Base-by-base conservation (phyloP, 1,140 invertebrate species). In the Oryctes rhinoceros region DNA sequence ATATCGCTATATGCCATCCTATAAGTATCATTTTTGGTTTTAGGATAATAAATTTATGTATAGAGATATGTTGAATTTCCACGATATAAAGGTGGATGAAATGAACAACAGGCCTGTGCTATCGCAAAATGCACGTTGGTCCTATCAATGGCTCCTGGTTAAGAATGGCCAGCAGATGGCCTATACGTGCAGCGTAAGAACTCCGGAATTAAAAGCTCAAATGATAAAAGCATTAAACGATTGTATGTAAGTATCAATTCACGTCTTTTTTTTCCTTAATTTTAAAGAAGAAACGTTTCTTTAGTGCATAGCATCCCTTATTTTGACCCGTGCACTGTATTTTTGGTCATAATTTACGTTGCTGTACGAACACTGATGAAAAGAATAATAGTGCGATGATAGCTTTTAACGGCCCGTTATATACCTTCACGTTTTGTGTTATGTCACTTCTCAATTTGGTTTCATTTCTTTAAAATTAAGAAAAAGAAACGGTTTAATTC, bases 221-320 rank as follows among this genome's bases (percentile, higher is more conserved):
- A 98, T 97, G 96, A 94, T 98, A 18, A 96, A 96, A 85, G 96
- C 96, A 6, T 93, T 99, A 35, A 92, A 93, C 76, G 95, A 98
- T 85, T 97, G 97, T 59, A 92, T 98, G 95, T 97, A 88, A 93
- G 94, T 84, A 79, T 44, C 9, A 44, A 30, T 30, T 30, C 24
- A 30, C 3, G 5, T 44, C 3, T 5, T 44, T 44, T 44, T 7
- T 5, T 44, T 44, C 1, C 39, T 44, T 44, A 7, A 10, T 44
- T 7, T 44, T 5, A 44, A 44, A 44, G 9, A 0, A 10, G 39
- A 30, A 30, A 30, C 24, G 24, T 30, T 30, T 0, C 24, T 30
- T 30, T 0, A 30, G 24, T 30, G 24, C 24, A 30, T 30, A 30
- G 24, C n/a, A n/a, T n/a, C n/a, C n/a, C n/a, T n/a, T n/a, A n/a